Evolutionary conservation across 1,140 invertebrate genomes (phyloP).

Genomic region (Metopolophium dirhodum): DNA sequence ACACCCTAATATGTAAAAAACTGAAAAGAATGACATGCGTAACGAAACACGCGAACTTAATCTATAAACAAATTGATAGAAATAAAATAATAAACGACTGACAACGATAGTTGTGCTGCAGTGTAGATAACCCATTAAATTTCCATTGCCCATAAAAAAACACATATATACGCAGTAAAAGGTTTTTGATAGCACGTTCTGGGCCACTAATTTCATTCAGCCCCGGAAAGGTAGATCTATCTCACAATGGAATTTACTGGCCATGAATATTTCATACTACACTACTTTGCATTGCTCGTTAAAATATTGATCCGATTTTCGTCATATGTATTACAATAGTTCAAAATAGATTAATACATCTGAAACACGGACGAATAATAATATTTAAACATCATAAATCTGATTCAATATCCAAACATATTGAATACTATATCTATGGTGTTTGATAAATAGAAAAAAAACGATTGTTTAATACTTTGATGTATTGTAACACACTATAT

Average conservation of each 20-base stretch:
- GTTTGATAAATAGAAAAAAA: neutral
- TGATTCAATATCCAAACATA: neutral
- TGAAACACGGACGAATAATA: neutral
- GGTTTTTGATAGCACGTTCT: slow-evolving; percentile 31
- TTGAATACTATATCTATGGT: neutral
- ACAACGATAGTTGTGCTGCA: neutral
- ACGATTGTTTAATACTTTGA: neutral
- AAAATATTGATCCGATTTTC: slow-evolving; percentile 6
- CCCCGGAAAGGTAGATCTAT: slow-evolving; percentile 19
- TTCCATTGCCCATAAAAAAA: slow-evolving; percentile 39
- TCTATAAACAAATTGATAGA: slow-evolving; percentile 23
- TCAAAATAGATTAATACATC: neutral
- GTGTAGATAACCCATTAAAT: slow-evolving; percentile 18
- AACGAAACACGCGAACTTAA: neutral
- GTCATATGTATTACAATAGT: neutral
- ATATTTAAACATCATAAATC: neutral
- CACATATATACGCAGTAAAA: neutral
- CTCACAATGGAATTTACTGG: slow-evolving; percentile 14
- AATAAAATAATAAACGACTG: slow-evolving; percentile 38
- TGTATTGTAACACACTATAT: neutral
- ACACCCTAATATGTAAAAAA: neutral
- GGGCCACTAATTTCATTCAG: slow-evolving; percentile 28
- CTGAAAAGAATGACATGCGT: neutral
- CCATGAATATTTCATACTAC: slow-evolving; percentile 35
- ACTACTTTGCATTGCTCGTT: neutral